These are phyloP conservation scores for Tholera decimalis DNA, from an alignment of 2,888 invertebrate genomes.

Conservation along the genomic window DNA sequence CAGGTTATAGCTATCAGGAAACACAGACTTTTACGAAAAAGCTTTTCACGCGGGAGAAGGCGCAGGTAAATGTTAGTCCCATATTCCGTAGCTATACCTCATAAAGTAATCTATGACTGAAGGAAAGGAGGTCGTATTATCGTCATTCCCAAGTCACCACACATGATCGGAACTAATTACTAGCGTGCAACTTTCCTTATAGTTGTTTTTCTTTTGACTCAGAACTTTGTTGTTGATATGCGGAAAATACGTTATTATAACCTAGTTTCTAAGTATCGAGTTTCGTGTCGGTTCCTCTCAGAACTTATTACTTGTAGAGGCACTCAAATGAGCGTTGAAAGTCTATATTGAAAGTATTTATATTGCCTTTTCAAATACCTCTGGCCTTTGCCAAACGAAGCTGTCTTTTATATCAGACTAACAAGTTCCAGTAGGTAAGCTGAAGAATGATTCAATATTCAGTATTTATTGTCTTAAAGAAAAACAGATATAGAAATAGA, in stretches of 20 bases:
- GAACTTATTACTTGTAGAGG: constrained; percentile 7
- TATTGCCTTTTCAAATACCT: not conserved
- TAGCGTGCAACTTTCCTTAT: constrained; percentile 39
- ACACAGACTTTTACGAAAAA: no score
- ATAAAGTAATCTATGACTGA: constrained; percentile 18
- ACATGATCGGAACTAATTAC: constrained; percentile 40
- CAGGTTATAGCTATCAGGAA: no score
- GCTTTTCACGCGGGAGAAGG: no score
- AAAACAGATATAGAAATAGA: constrained; percentile 10
- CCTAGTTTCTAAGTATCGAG: not conserved
- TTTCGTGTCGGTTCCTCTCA: not conserved
- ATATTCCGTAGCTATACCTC: no score
- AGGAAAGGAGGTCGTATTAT: constrained; percentile 7
- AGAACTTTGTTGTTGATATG: not conserved
- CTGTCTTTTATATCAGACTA: no score
- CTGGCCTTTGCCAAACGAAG: constrained; percentile 1
- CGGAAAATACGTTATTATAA: constrained; percentile 19
- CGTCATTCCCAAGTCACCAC: constrained; percentile 35
- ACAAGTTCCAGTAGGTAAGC: not conserved
- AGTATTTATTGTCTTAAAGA: not conserved
- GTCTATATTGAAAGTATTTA: not conserved
- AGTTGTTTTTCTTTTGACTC: constrained; percentile 23
- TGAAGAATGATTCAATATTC: not conserved
- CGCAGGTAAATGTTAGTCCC: no score
- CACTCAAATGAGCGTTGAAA: not conserved